Percentiles rank a stretch among this genome's conserved stretches.
These are phyloP conservation scores for Salvelinus alpinus DNA, from an alignment of 2,113 vertebrate species.

Conservation along the genomic window DNA sequence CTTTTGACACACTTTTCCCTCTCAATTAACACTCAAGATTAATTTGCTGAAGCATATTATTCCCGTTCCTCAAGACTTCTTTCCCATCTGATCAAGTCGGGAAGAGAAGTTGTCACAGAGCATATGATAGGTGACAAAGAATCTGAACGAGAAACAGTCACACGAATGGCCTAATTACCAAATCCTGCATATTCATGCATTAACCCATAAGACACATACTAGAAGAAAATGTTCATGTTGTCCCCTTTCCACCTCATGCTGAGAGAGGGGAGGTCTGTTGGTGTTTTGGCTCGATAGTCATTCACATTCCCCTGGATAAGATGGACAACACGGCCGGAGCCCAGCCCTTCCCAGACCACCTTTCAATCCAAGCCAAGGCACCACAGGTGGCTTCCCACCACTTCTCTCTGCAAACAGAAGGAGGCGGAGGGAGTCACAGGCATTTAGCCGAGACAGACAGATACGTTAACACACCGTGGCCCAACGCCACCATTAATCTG, in stretches of 20 bases:
- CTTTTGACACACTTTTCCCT: constrained; percentile 7
- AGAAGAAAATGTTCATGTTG: neutral
- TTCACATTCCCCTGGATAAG: constrained; percentile 63
- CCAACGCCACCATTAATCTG: constrained; percentile 63
- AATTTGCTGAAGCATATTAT: constrained; percentile 44
- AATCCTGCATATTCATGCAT: constrained; percentile 42
- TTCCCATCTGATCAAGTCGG: constrained; percentile 18
- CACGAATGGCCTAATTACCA: constrained; percentile 45
- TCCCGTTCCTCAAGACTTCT: constrained; percentile 13
- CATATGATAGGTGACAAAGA: constrained; percentile 41
- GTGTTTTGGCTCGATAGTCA: constrained; percentile 41
- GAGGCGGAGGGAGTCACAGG: neutral
- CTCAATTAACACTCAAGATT: constrained; percentile 55
- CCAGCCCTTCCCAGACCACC: no score
- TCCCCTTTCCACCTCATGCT: no score
- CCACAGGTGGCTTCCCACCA: constrained; percentile 4
- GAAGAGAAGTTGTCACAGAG: constrained; percentile 32
- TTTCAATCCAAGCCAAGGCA: no score
- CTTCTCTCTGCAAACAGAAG: constrained; percentile 42
- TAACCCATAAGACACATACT: neutral
- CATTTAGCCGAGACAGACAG: constrained; percentile 55
- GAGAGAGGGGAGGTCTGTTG: neutral
- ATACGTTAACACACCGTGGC: constrained; percentile 66
- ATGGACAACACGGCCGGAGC: neutral
- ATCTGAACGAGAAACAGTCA: constrained; percentile 21